Conservation (phyloP, 1,140 invertebrate genomes). For the Orius laevigatus region DNA sequence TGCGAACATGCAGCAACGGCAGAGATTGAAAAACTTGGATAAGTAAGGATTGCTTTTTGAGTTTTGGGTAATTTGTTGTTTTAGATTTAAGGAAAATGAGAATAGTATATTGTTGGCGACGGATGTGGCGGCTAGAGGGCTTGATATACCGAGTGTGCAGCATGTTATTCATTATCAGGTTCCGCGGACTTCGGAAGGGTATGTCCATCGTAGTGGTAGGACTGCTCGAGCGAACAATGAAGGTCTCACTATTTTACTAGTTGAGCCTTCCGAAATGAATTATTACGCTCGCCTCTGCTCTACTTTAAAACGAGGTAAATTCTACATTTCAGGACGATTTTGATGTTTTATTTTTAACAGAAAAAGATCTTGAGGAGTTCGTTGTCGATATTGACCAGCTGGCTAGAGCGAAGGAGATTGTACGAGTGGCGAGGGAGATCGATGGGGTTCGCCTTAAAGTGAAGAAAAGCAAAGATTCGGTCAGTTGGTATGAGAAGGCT, state of each 20-base stretch:
- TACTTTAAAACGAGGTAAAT: constrained; percentile 55
- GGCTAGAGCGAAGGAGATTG: constrained; percentile 45
- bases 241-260: constrained; percentile 81
- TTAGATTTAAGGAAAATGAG: constrained; percentile 57
- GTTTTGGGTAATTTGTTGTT: not conserved
- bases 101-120: constrained; percentile 81
- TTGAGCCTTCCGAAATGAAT: constrained; percentile 71
- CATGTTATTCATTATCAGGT: constrained; percentile 98
- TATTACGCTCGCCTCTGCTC: constrained; percentile 66
- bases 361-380: constrained; percentile 65
- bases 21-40: constrained; percentile 88
- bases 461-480: constrained; percentile 40
- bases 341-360: constrained; percentile 29
- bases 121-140: constrained; percentile 92
- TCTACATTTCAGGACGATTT: not conserved
- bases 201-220: constrained; percentile 90
- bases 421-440: constrained; percentile 59
- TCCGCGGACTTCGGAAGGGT: constrained; percentile 84
- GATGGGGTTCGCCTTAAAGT: constrained; percentile 55
- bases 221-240: constrained; percentile 79
- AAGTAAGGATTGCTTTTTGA: constrained; percentile 28
- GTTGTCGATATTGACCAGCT: constrained; percentile 56
- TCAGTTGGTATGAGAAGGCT: constrained; percentile 68
- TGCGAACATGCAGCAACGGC: constrained; percentile 88
- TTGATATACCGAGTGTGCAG: constrained; percentile 87